phyloP scores from a whole-genome alignment of 1,140 invertebrate genomes.

The Drosophila varians region DNA sequence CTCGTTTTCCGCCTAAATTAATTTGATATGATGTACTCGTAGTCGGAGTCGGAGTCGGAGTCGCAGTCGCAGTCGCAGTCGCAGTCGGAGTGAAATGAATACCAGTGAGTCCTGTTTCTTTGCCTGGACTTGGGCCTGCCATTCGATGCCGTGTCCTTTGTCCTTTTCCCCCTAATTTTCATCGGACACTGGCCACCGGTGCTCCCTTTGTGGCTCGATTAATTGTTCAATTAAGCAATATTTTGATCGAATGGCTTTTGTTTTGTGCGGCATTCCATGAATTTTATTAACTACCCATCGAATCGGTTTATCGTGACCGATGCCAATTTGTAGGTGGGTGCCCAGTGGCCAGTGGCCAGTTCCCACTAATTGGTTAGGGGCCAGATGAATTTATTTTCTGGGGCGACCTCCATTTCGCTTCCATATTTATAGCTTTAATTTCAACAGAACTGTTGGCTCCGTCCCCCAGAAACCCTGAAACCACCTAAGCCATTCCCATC shows the following conservation, averaged over 20 bases:
- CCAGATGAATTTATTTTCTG: too few species aligned
- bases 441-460: too few species aligned
- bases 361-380: neutral
- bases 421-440: conserved; percentile 16
- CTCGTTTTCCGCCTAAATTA: conserved; percentile 61
- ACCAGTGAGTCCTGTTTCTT: conserved; percentile 13
- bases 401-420: neutral
- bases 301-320: conserved; percentile 16
- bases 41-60: neutral
- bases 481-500: conserved; percentile 2
- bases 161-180: neutral
- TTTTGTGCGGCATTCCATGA: conserved; percentile 36
- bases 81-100: conserved; percentile 35
- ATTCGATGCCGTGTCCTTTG: conserved; percentile 12
- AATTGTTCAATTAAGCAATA: conserved; percentile 81
- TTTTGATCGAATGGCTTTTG: conserved; percentile 54
- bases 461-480: too few species aligned
- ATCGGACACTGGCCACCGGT: conserved; percentile 20
- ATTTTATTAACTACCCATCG: conserved; percentile 28
- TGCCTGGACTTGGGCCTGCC: too few species aligned
- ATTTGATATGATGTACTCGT: conserved; percentile 64
- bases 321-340: conserved; percentile 34
- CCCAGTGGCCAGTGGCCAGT: too few species aligned
- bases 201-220: conserved; percentile 57
- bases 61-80: too few species aligned